Base-by-base conservation (phyloP, 2,113 vertebrate species). In the Alexandromys fortis region DNA sequence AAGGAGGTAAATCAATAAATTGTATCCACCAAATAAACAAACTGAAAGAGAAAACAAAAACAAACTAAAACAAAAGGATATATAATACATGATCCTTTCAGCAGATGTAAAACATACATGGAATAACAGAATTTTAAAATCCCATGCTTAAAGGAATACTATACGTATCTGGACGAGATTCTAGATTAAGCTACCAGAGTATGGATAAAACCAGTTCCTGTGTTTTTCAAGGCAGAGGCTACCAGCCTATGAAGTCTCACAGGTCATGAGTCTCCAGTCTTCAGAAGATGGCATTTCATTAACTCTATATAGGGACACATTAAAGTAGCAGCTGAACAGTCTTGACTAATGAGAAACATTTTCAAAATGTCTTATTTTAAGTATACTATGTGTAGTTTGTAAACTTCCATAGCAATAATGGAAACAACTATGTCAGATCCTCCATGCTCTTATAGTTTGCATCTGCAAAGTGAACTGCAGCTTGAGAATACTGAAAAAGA, bases 91-190 rank as follows among this genome's bases (percentile, higher is more conserved):
- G 6, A 30, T 49, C 26, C 30, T 16, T 13, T 47, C 26, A 24
- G 16, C 47, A 77, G 42, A 47, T 77, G 6, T n/a, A 35, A 6
- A 70, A 38, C 47, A 78, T 21, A 49, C 13, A 77, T 49, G 75
- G 28, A 77, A 79, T 11, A 79, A 55, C 49, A 52, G 28, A 79
- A 79, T 94, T 95, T 93, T 35, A 86, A 96, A 94, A 91, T 52
- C 61, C 77, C 63, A 26, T 94, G 91, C 86, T 94, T 95, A 94
- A 95, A 97, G 82, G 83, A 28, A 94, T 90, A 83, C 47, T 86
- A 35, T 95, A 86, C 38, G 67, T 94, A 87, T 92, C 55, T 86
- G 65, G 42, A 55, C n/a, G 68, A 49, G 21, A 10, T 96, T 97
- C 86, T 42, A 90, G 82, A 92, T 68, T 21, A 92, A 95, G 89